Conservation (phyloP, 2,113 vertebrate genomes). For the Cottus gobio region DNA sequence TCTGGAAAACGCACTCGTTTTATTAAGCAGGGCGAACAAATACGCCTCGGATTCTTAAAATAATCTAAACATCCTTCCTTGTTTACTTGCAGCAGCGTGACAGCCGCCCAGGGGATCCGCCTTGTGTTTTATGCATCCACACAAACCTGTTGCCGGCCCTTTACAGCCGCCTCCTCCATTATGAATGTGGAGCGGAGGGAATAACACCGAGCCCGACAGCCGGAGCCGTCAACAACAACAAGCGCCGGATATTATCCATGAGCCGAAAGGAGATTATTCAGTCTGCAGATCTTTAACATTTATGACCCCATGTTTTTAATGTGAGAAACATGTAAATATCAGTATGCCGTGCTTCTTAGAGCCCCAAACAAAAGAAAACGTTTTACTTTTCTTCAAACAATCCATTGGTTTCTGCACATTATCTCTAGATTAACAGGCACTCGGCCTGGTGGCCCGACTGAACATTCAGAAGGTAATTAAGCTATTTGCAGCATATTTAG, state of each 20-base stretch:
- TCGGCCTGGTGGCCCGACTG: no score
- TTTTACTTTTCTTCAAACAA: no score
- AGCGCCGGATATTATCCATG: background rate
- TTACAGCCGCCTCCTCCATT: constrained; percentile 46
- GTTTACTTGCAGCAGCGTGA: constrained; percentile 53
- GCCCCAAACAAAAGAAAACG: no score
- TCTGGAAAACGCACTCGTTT: constrained; percentile 3
- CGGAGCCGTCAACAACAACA: constrained; percentile 20
- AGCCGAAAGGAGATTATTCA: constrained; percentile 10
- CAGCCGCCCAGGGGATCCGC: constrained; percentile 40
- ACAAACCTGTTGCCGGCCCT: constrained; percentile 56
- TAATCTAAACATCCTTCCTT: constrained; percentile 32
- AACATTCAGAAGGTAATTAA: no score
- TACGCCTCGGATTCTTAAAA: constrained; percentile 31
- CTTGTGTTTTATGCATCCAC: constrained; percentile 55
- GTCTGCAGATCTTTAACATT: background rate
- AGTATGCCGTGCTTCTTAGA: background rate
- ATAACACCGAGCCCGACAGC: constrained; percentile 37
- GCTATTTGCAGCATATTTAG: no score
- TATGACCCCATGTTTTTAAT: no score
- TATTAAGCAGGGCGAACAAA: constrained; percentile 36
- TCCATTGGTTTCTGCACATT: no score
- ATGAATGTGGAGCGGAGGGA: constrained; percentile 47
- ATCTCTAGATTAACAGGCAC: no score
- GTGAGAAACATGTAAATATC: background rate